Percentiles rank a stretch among this genome's conserved stretches.
Evolutionary conservation across 2,113 vertebrate genomes (phyloP).

Genomic region (Zootoca vivipara): DNA sequence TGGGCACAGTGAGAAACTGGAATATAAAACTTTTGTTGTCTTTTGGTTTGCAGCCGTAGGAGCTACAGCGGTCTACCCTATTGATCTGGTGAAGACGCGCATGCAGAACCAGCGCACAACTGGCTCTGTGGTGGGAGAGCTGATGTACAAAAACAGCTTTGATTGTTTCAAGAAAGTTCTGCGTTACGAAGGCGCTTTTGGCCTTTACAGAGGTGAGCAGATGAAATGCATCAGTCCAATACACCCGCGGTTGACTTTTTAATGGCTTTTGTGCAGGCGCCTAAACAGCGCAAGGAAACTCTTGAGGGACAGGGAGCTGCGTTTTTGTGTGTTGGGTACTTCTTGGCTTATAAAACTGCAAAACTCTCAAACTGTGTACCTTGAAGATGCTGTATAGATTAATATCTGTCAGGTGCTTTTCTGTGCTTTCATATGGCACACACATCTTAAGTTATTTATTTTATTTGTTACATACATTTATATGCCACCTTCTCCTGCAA

Average conservation of each 20-base stretch:
- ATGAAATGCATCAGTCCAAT: background rate
- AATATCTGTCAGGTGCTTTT: background rate
- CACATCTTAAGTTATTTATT: too few species aligned
- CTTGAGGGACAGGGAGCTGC: background rate
- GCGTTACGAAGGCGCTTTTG: constrained; percentile 93
- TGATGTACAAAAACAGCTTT: constrained; percentile 98
- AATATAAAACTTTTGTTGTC: constrained; percentile 16
- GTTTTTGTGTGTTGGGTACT: background rate
- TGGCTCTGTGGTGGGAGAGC: constrained; percentile 89
- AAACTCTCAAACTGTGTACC: background rate
- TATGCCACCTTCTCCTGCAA: too few species aligned
- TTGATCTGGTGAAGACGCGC: constrained; percentile 96
- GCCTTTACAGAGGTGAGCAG: constrained; percentile 92
- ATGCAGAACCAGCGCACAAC: constrained; percentile 96
- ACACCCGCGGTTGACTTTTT: rapidly evolving
- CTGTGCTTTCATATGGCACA: background rate
- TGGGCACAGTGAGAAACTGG: background rate
- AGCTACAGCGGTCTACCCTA: constrained; percentile 94
- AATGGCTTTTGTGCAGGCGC: background rate
- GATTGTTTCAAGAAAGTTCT: constrained; percentile 97
- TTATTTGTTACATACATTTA: too few species aligned
- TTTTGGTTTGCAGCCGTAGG: constrained; percentile 83
- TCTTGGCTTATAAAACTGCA: background rate
- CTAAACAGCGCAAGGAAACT: background rate
- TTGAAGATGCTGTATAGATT: background rate